Evolutionary conservation across 2,888 invertebrate species (phyloP).

Genomic region (Bellardia pandia): DNA sequence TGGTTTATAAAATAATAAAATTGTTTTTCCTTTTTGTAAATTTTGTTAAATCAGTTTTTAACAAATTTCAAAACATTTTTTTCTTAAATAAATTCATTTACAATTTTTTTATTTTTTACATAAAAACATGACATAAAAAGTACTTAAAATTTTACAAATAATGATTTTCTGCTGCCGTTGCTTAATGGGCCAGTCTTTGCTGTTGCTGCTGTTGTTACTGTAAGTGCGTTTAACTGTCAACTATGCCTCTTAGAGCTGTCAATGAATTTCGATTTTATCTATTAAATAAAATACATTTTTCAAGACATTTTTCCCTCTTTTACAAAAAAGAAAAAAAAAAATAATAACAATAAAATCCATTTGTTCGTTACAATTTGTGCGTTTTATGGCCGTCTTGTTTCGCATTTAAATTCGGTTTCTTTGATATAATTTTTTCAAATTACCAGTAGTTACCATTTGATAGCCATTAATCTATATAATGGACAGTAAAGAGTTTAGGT

Average conservation of each 20-base stretch:
- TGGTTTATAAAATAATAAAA: too few species aligned
- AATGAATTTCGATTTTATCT: conserved; percentile 62
- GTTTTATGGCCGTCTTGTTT: conserved; percentile 43
- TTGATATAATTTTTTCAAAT: conserved; percentile 28
- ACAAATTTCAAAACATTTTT: too few species aligned
- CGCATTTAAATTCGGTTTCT: conserved; percentile 30
- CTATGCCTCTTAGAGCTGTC: conserved; percentile 65
- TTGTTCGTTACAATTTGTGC: conserved; percentile 45
- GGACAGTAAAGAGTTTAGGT: conserved; percentile 50
- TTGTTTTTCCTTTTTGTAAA: too few species aligned
- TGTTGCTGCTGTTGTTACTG: conserved; percentile 34
- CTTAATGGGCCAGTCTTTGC: conserved; percentile 20
- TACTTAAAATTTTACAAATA: conserved; percentile 7
- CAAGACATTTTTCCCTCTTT: conserved; percentile 34
- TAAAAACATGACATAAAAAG: conserved; percentile 15
- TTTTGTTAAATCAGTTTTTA: too few species aligned
- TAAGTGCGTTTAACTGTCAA: conserved; percentile 68
- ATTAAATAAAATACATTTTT: conserved; percentile 21
- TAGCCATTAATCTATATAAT: conserved; percentile 63
- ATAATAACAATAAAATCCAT: conserved; percentile 34
- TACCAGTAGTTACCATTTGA: conserved; percentile 60
- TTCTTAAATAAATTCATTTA: too few species aligned
- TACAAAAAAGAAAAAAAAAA: conserved; percentile 7
- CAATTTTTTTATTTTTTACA: too few species aligned
- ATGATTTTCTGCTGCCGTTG: conserved; percentile 25